phyloP scores from a whole-genome alignment of 2,888 invertebrate species.

The Clunio marinus region DNA sequence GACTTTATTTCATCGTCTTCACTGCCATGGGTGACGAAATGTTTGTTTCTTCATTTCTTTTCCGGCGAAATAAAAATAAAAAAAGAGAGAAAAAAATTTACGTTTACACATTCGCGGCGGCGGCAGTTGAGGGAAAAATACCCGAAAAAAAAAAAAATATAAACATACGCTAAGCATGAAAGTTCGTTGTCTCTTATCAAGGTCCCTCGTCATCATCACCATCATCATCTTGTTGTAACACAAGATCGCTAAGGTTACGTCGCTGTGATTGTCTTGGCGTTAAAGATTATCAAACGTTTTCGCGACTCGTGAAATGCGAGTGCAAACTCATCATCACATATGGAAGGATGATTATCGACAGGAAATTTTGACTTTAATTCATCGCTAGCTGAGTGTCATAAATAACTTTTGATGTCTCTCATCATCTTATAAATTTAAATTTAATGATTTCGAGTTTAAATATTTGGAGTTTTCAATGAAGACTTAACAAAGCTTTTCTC shows the following conservation, averaged over 20 bases:
- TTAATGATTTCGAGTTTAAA: no score
- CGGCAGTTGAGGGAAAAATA: neutral
- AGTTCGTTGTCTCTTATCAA: constrained; percentile 38
- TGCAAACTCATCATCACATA: neutral
- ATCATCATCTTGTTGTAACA: constrained; percentile 4
- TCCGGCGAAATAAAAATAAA: no score
- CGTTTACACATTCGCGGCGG: neutral
- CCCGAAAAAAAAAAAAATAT: constrained; percentile 16
- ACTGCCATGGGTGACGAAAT: neutral
- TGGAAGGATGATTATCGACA: constrained; percentile 12
- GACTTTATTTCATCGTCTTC: no score
- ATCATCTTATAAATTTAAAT: no score
- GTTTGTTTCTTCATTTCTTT: neutral
- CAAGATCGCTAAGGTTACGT: neutral
- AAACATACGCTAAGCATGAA: neutral
- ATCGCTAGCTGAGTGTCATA: neutral
- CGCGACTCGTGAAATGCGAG: neutral
- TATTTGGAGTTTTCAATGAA: neutral
- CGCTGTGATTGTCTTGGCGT: neutral
- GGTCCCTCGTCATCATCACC: constrained; percentile 34
- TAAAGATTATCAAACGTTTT: neutral
- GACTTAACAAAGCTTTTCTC: neutral
- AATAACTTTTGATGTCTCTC: neutral
- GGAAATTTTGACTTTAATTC: constrained; percentile 20
- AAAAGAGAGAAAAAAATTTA: no score